Conservation (phyloP, 1,140 invertebrate species). For the Plectrocnemia conspersa region DNA sequence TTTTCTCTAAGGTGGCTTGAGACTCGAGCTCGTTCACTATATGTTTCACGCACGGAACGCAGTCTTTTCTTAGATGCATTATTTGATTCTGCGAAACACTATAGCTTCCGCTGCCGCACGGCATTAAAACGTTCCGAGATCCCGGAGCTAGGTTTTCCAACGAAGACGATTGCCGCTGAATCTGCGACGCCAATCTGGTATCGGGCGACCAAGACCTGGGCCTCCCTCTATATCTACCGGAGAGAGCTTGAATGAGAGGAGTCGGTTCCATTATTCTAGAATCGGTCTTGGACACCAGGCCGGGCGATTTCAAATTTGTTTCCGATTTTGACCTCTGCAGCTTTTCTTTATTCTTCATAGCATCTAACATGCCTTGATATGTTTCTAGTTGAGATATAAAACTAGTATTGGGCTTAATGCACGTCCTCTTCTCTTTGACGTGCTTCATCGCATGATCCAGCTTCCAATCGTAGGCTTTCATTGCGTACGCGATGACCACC, state of each 20-base stretch:
- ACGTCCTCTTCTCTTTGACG: constrained; percentile 84
- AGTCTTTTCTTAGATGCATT: constrained; percentile 63
- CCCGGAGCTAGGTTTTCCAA: constrained; percentile 61
- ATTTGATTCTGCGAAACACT: constrained; percentile 87
- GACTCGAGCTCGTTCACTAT: constrained; percentile 64
- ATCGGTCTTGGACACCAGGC: constrained; percentile 48
- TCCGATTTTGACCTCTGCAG: constrained; percentile 88
- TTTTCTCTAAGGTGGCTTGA: constrained; percentile 38
- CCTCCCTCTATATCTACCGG: constrained; percentile 50
- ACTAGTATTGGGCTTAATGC: constrained; percentile 93
- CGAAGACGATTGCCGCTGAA: constrained; percentile 56
- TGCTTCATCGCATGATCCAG: constrained; percentile 83
- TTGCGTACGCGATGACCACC: constrained; percentile 95
- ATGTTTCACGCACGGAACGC: constrained; percentile 55
- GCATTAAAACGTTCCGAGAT: constrained; percentile 73
- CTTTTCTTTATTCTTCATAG: constrained; percentile 93
- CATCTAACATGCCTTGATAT: constrained; percentile 92
- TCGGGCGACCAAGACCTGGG: constrained; percentile 83
- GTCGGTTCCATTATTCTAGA: constrained; percentile 53
- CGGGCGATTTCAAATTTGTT: constrained; percentile 78
- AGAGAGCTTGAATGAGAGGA: constrained; percentile 53
- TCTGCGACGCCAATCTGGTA: constrained; percentile 55
- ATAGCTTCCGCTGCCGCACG: constrained; percentile 78
- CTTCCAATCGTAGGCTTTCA: constrained; percentile 96
- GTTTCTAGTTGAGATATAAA: constrained; percentile 92